phyloP scores from a whole-genome alignment of 2,797 vertebrate species.

The Halcyon smyrnensis region DNA sequence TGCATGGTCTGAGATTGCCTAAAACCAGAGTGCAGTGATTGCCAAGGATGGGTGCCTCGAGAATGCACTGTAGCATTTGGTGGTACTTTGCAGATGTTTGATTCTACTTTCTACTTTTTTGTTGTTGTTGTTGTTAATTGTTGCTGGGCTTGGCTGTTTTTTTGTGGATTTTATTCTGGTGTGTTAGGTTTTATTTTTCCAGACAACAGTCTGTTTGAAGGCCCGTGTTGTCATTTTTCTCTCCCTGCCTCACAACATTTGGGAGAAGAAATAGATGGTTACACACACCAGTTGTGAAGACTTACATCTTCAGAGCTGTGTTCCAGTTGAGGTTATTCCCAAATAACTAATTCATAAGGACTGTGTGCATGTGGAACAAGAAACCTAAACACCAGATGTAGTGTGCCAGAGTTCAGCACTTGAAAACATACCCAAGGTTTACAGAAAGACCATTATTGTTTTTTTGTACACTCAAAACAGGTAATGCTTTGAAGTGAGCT shows the following conservation, averaged over 20 bases:
- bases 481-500: slow-evolving; percentile 1
- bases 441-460: not conserved
- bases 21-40: not conserved
- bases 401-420: not conserved
- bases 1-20: not conserved
- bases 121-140: not conserved
- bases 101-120: not conserved
- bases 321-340: not conserved
- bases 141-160: not conserved
- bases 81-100: not conserved
- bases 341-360: not conserved
- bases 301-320: not conserved
- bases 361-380: not conserved
- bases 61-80: not conserved
- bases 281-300: not conserved
- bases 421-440: not conserved
- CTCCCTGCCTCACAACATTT: not conserved
- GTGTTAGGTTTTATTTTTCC: not conserved
- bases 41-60: not conserved
- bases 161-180: not conserved
- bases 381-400: slow-evolving; percentile 19
- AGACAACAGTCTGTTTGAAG: not conserved
- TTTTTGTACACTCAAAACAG: not conserved
- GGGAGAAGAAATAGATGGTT: not conserved
- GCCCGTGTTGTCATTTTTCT: not conserved